phyloP scores from a whole-genome alignment of 2,888 invertebrate species.

The Diploptera punctata region DNA sequence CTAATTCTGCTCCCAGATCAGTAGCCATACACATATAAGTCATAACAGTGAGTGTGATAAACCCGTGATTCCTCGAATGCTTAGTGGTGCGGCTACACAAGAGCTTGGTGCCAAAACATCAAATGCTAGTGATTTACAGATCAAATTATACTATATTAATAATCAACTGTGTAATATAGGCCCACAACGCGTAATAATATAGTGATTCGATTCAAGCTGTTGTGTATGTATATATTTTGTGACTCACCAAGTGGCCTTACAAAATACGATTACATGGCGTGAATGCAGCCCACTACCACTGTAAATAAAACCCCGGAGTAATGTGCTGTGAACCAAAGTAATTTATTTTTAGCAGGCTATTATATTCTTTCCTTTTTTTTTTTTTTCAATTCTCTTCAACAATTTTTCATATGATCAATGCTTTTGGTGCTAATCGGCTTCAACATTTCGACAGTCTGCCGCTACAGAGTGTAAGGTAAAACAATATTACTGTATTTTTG shows the following conservation, averaged over 20 bases:
- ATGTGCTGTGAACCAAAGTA: slow-evolving; percentile 25
- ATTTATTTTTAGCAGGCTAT: slow-evolving; percentile 23
- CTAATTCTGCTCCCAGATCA: slow-evolving; percentile 67
- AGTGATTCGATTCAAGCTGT: slow-evolving; percentile 6
- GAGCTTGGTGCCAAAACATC: slow-evolving; percentile 1
- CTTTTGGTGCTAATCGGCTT: slow-evolving; percentile 43
- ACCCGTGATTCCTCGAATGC: no score
- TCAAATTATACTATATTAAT: slow-evolving; percentile 3
- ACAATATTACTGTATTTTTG: slow-evolving; percentile 18
- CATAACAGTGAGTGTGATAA: neutral
- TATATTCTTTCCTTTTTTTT: no score
- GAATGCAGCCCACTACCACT: neutral
- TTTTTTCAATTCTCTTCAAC: slow-evolving; percentile 2
- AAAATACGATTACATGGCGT: neutral
- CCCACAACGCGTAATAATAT: slow-evolving; percentile 1
- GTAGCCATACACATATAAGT: slow-evolving; percentile 78
- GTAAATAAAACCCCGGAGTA: neutral
- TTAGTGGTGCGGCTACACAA: no score
- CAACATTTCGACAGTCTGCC: slow-evolving; percentile 35
- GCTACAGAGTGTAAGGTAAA: slow-evolving; percentile 27
- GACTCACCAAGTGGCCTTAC: neutral
- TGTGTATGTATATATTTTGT: neutral
- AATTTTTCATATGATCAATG: slow-evolving; percentile 23
- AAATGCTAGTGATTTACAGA: slow-evolving; percentile 3
- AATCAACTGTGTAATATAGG: slow-evolving; percentile 6